Percentiles rank a stretch among this genome's conserved stretches.
phyloP scores from a whole-genome alignment of 1,140 invertebrate genomes.

The Cyclina sinensis region DNA sequence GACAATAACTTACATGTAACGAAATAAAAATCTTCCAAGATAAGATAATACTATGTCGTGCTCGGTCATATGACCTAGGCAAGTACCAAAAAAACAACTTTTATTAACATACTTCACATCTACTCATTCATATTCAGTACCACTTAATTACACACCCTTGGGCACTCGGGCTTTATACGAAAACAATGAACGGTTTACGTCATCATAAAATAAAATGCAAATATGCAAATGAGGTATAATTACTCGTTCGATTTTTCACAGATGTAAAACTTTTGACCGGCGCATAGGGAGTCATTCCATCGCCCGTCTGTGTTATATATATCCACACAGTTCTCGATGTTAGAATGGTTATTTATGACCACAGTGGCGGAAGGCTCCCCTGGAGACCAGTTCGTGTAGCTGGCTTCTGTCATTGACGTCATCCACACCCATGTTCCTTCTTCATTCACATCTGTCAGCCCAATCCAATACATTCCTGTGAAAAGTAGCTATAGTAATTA shows the following conservation, averaged over 20 bases:
- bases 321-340: not conserved
- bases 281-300: not conserved
- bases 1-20: no score
- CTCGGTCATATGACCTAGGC: no score
- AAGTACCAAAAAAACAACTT: no score
- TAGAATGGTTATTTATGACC: not conserved
- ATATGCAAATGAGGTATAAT: not conserved
- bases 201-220: no score
- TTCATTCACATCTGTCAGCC: not conserved
- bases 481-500: no score
- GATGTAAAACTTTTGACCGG: not conserved
- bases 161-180: no score
- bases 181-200: no score
- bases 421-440: conserved; percentile 6
- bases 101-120: no score
- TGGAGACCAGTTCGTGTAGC: not conserved
- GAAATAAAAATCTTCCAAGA: no score
- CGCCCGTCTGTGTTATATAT: not conserved
- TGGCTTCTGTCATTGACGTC: not conserved
- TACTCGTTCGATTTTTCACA: conserved; percentile 2
- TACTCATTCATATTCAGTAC: no score
- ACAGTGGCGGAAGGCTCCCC: not conserved
- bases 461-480: not conserved
- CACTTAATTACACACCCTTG: no score
- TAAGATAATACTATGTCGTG: no score